These are phyloP conservation scores for Sylvia atricapilla DNA, from an alignment of 2,113 vertebrate species.

Conservation along the genomic window DNA sequence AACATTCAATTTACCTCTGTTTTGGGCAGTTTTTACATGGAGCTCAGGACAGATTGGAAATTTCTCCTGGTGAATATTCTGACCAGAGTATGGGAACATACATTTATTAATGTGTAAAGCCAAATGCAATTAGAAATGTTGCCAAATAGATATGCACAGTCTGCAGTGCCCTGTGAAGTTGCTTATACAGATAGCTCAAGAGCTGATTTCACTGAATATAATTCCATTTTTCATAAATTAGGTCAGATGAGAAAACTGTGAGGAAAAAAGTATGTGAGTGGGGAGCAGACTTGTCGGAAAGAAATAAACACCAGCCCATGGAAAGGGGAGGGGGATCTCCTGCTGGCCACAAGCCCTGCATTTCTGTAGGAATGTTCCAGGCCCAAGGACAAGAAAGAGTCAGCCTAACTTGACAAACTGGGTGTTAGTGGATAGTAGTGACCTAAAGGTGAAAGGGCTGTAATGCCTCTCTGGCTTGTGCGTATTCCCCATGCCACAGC, in stretches of 20 bases:
- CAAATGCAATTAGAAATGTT: neutral
- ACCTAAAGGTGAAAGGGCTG: slow-evolving; percentile 10
- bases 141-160: neutral
- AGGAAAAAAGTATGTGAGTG: neutral
- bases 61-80: neutral
- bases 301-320: slow-evolving; percentile 4
- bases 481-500: slow-evolving; percentile 1
- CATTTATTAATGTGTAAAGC: neutral
- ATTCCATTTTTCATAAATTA: neutral
- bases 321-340: slow-evolving; percentile 1
- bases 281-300: neutral
- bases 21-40: neutral
- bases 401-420: slow-evolving; percentile 36
- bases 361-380: slow-evolving; percentile 7
- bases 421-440: slow-evolving; percentile 26
- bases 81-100: neutral
- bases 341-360: neutral
- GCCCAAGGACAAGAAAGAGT: slow-evolving; percentile 38
- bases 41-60: neutral
- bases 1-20: neutral
- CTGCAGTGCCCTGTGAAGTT: neutral
- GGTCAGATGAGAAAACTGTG: slow-evolving; percentile 30
- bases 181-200: neutral
- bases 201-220: neutral
- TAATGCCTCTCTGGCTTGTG: slow-evolving; percentile 17